Conservation (phyloP, 1,140 invertebrate species). For the Nasonia giraulti region DNA sequence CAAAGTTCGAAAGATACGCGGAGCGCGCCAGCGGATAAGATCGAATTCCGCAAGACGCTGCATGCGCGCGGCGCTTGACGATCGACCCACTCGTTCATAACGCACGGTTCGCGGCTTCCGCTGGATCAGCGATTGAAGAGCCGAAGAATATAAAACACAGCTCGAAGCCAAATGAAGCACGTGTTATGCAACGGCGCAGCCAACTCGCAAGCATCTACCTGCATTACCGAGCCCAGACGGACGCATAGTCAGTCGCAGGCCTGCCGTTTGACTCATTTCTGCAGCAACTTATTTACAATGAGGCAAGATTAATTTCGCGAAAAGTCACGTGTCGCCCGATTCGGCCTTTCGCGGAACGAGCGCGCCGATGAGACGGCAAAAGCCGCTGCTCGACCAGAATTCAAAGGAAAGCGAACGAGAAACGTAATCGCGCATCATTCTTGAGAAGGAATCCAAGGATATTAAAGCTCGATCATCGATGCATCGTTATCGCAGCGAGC, state of each 20-base stretch:
- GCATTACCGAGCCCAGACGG: neutral
- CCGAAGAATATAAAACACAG: no score
- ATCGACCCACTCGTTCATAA: no score
- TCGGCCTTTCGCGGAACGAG: conserved; percentile 5
- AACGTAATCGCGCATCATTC: neutral
- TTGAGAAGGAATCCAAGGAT: no score
- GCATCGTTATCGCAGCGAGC: no score
- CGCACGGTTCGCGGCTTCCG: no score
- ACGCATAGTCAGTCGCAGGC: conserved; percentile 48
- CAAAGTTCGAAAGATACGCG: neutral
- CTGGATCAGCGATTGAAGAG: no score
- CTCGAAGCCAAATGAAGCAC: no score
- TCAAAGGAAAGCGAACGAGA: neutral
- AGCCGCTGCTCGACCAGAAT: neutral
- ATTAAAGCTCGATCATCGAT: neutral
- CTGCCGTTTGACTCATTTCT: conserved; percentile 12
- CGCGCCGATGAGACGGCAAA: neutral
- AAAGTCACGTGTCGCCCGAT: neutral
- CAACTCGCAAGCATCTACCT: no score
- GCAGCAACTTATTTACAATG: neutral
- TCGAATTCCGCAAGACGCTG: neutral
- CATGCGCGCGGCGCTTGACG: neutral
- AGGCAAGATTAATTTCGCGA: conserved; percentile 19
- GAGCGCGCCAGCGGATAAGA: neutral
- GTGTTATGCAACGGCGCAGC: no score